A percentile compares a stretch with the other conserved stretches of the same genome.
Evolutionary conservation across 2,797 vertebrate genomes (phyloP).

Genomic region (Acipenser ruthenus): DNA sequence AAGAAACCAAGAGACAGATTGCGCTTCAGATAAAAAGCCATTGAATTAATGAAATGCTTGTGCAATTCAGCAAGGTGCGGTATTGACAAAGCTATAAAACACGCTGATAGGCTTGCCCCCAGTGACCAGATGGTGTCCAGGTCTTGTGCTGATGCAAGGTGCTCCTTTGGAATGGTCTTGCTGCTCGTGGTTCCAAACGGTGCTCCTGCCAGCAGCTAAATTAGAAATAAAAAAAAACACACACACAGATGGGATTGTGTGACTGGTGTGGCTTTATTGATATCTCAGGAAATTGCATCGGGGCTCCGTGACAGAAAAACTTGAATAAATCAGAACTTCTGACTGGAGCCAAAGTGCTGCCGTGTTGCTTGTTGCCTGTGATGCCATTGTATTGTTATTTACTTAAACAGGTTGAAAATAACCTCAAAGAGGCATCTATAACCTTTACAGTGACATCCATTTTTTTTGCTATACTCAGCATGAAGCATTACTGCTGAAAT

Average conservation of each 20-base stretch:
- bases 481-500: no score
- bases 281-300: conserved; percentile 38
- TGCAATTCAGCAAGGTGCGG: conserved; percentile 15
- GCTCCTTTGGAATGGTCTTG: conserved; percentile 84
- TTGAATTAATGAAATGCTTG: conserved; percentile 9
- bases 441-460: no score
- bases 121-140: conserved; percentile 98
- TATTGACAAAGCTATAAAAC: conserved; percentile 30
- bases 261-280: conserved; percentile 22
- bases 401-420: no score
- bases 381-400: no score
- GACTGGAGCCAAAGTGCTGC: not conserved
- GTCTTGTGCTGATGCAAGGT: conserved; percentile 79
- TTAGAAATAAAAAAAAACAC: conserved; percentile 15
- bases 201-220: conserved; percentile 81
- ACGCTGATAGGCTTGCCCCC: conserved; percentile 64
- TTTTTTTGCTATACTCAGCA: no score
- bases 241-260: conserved; percentile 12
- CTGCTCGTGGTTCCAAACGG: conserved; percentile 83
- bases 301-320: conserved; percentile 25
- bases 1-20: not conserved
- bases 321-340: conserved; percentile 37
- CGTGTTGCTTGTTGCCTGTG: no score
- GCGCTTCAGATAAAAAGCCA: conserved; percentile 10
- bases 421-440: no score